Base-by-base conservation (phyloP, 1,140 invertebrate genomes). In the Eriocheir sinensis region DNA sequence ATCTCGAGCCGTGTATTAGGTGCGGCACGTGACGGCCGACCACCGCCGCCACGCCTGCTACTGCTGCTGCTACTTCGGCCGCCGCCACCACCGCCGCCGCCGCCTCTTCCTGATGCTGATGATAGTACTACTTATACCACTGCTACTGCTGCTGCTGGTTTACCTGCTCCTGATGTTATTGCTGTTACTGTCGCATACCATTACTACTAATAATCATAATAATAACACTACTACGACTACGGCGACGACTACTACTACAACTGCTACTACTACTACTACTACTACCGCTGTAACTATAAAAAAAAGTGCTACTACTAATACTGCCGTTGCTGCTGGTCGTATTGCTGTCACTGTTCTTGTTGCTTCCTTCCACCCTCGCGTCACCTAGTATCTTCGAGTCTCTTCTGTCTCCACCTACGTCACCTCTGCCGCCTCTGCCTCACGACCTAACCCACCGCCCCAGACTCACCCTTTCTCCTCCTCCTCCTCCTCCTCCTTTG, bases 1-100 rank as follows among this genome's bases (percentile, higher is more conserved):
- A 92, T 85, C 91, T 92, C 83, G 80, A 85, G 36, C 80, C 48
- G 60, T 92, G 80, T 92, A 83, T 92, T 92, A 92, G 91, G 79
- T 32, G 80, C 44, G 40, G 80, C 80, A 72, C 60, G 60, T 72
- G 60, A 72, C 60, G 8, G 60, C 27, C 27, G n/a, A n/a, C 36
- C n/a, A n/a, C 44, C 34, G 41, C 40, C 12, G 41, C 30, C 41
- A 27, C 86, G 40, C n/a, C 60, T 72, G 21, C 60, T 72, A 1
- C 27, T 72, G 12, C 60, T n/a, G 27, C 60, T 21, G 6, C 60
- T n/a, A 8, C 6, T 21, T 17, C 60, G 12, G 21, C 48, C 8
- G n/a, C 60, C 21, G n/a, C 60, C n/a, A 72, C 60, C 8, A 72
- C 60, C 21, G 21, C 8, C n/a, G 9, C n/a, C n/a, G n/a, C n/a